Evolutionary conservation across 2,113 vertebrate species (phyloP).

Genomic region (Pollachius pollachius): DNA sequence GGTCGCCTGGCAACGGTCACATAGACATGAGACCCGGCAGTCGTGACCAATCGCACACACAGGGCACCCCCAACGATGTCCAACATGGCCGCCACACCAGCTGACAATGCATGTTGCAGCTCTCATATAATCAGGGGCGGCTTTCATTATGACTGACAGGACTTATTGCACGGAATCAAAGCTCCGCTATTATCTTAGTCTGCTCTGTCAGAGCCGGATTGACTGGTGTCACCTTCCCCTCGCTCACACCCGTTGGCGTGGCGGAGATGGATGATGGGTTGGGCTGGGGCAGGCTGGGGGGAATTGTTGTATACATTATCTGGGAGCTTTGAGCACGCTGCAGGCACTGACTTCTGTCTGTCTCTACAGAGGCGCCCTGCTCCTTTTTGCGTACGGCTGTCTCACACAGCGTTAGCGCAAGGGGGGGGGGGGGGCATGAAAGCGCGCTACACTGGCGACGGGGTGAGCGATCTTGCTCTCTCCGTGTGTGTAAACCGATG

Average conservation of each 20-base stretch:
- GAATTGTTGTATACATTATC: constrained; percentile 60
- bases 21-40: no score
- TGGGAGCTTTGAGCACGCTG: constrained; percentile 67
- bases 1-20: no score
- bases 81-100: background rate
- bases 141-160: constrained; percentile 66
- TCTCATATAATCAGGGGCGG: constrained; percentile 44
- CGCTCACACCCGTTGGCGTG: no score
- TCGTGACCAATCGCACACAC: background rate
- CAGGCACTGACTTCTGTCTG: constrained; percentile 62
- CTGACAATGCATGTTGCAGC: constrained; percentile 2
- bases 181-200: constrained; percentile 65
- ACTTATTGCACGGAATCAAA: constrained; percentile 70
- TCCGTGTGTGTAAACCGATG: no score
- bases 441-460: constrained; percentile 27
- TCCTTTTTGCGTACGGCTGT: constrained; percentile 57
- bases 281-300: constrained; percentile 51
- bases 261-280: no score
- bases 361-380: constrained; percentile 56
- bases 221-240: constrained; percentile 66
- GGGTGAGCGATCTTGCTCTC: no score
- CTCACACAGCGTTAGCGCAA: constrained; percentile 37
- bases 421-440: constrained; percentile 50
- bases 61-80: background rate
- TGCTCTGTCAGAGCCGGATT: constrained; percentile 67